Evolutionary conservation across 1,140 invertebrate species (phyloP).

Genomic region (Drosophila lowei): DNA sequence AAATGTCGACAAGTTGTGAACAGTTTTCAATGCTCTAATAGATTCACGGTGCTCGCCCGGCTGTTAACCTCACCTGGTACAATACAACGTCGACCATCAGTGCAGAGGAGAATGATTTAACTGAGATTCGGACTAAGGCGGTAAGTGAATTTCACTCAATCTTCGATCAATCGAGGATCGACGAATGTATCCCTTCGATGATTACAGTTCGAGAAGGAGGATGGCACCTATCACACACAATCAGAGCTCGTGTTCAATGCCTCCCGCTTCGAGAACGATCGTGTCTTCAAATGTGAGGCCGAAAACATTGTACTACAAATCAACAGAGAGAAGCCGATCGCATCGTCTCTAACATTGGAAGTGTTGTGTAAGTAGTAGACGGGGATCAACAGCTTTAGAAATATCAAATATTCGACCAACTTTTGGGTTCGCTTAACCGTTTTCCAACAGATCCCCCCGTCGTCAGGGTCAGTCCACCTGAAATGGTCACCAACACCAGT

Average conservation of each 20-base stretch:
- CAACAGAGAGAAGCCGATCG: conserved; percentile 88
- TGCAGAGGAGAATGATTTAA: conserved; percentile 80
- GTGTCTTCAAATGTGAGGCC: conserved; percentile 90
- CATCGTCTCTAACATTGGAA: conserved; percentile 88
- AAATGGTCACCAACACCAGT: conserved; percentile 91
- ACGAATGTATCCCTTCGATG: not conserved
- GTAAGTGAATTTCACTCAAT: conserved; percentile 48
- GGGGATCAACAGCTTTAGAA: not conserved
- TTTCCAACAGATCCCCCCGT: conserved; percentile 90
- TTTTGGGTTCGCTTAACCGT: not conserved
- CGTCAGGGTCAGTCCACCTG: conserved; percentile 88
- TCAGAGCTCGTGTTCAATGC: conserved; percentile 91
- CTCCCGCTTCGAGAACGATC: conserved; percentile 91
- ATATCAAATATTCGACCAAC: too few species aligned
- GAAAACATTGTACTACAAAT: conserved; percentile 91
- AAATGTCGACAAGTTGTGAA: conserved; percentile 22
- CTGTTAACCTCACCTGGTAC: conserved; percentile 92
- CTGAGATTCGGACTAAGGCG: conserved; percentile 70
- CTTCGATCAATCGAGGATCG: not conserved
- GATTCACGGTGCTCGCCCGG: conserved; percentile 90
- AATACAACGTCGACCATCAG: conserved; percentile 88
- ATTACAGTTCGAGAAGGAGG: conserved; percentile 82
- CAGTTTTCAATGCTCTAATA: conserved; percentile 14
- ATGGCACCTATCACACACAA: conserved; percentile 90
- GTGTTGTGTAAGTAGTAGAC: conserved; percentile 90